Conservation (phyloP, 2,113 vertebrate genomes). For the Onychorhynchus coronatus region DNA sequence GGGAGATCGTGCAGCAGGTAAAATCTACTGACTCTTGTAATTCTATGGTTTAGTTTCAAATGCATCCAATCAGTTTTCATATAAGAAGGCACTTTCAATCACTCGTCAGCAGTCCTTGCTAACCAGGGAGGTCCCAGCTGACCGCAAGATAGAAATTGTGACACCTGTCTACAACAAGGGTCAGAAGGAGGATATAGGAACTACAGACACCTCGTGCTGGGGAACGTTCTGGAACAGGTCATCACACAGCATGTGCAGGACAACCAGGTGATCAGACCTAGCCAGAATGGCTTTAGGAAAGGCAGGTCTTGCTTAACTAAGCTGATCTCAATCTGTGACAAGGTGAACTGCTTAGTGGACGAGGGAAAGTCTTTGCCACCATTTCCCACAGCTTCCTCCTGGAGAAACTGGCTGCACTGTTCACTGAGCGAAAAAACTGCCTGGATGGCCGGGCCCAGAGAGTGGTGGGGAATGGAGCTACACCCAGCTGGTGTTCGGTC, state of each 20-base stretch:
- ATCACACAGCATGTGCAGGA: neutral
- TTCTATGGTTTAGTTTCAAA: neutral
- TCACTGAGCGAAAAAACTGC: neutral
- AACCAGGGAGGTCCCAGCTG: neutral
- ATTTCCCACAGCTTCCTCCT: neutral
- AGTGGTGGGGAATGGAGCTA: neutral
- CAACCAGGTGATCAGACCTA: neutral
- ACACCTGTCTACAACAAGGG: neutral
- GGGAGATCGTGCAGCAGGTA: neutral
- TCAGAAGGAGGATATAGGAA: neutral
- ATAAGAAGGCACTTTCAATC: neutral
- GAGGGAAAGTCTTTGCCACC: neutral
- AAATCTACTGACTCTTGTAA: neutral
- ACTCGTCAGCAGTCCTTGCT: neutral
- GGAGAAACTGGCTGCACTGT: neutral
- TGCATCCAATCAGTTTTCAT: neutral
- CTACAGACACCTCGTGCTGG: neutral
- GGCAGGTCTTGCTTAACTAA: neutral
- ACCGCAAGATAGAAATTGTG: neutral
- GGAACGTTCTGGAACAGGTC: no score
- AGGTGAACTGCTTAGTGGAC: neutral
- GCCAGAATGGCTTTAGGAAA: neutral
- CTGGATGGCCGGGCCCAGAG: neutral
- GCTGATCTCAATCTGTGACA: neutral
- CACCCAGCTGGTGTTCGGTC: neutral